Base-by-base conservation (phyloP, 2,113 vertebrate genomes). In the Nycticebus coucang region DNA sequence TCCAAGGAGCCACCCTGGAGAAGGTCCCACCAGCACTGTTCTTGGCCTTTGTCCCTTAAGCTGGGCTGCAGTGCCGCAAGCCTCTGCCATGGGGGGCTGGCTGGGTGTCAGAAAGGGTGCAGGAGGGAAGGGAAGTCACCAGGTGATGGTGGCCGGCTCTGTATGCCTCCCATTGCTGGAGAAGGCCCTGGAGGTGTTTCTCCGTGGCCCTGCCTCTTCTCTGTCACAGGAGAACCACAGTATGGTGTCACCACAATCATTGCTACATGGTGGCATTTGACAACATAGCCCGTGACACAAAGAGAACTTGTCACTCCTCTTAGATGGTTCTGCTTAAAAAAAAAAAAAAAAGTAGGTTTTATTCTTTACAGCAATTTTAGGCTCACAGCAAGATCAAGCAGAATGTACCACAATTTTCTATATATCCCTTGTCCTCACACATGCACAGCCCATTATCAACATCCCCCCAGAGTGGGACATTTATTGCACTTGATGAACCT, bases 141-240 rank as follows among this genome's bases (percentile, higher is more conserved):
- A 12, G 1, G 7, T 37, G 33, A 18, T 15, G 64, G 89, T 8
- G 9, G 4, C 55, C 18, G 26, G 0, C 2, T 88, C 62, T 1
- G 3, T 0, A 7, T 14, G 18, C 81, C 14, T 33, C 5, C 30
- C 41, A 17, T 2, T 0, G 0, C 14, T 74, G 0, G 0, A 3
- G 45, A 79, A 71, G 14, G 2, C 17, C 86, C 13, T 89, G 3
- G 1, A 53, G 45, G 2, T 66, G 7, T 41, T 91, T 41, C 33
- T 90, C 12, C 55, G 59, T 64, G 22, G 41, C 19, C 7, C 41
- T 95, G 79, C 84, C 60, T 60, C 15, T 19, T 57, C 33, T 19
- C 60, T 6, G 45, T 66, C 9, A 8, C 17, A 83, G 88, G 88
- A 33, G 59, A 93, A 17, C 50, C 28, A 9, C 8, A 3, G 5